Percentiles rank a stretch among this genome's conserved stretches.
Conservation (phyloP, 2,797 vertebrate genomes). For the Sternarchorhynchus goeldii region DNA sequence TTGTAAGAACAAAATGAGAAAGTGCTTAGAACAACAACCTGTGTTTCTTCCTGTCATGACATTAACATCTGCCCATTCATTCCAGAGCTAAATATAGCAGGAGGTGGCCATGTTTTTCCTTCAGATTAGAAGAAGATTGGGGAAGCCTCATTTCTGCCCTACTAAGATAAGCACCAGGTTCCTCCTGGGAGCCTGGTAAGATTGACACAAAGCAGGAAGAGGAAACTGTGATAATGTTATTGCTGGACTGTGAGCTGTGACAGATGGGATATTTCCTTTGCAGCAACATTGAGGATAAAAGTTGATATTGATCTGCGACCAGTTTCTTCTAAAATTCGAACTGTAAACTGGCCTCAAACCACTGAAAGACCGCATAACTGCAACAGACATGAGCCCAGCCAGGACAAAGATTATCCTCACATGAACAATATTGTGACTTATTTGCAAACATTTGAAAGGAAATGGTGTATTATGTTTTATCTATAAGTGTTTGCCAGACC, state of each 20-base stretch:
- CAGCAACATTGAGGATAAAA: conserved; percentile 26
- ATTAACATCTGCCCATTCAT: conserved; percentile 46
- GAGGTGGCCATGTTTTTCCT: conserved; percentile 46
- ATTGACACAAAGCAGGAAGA: conserved; percentile 64
- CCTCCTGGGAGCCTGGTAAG: conserved; percentile 53
- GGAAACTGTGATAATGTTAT: conserved; percentile 60
- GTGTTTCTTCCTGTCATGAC: conserved; percentile 53
- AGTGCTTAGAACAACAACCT: conserved; percentile 30
- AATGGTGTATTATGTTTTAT: too few relatives aligned
- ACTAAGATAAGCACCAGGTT: conserved; percentile 67
- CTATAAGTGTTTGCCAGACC: too few relatives aligned
- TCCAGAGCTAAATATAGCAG: conserved; percentile 44
- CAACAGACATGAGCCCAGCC: background rate
- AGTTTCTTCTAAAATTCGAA: conserved; percentile 16
- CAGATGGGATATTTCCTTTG: conserved; percentile 60
- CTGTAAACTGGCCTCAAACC: background rate
- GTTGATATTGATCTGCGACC: conserved; percentile 14
- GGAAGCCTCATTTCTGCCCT: conserved; percentile 59
- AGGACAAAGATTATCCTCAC: background rate
- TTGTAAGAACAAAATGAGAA: background rate
- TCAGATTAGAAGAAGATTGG: conserved; percentile 36
- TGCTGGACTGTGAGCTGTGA: conserved; percentile 46
- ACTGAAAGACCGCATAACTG: background rate
- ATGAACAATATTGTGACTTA: too few relatives aligned
- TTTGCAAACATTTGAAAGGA: too few relatives aligned